Evolutionary conservation across 2,888 invertebrate genomes (phyloP), one percentile per base, ranked within the genome.

Genomic region (Pyrgus malvae): DNA sequence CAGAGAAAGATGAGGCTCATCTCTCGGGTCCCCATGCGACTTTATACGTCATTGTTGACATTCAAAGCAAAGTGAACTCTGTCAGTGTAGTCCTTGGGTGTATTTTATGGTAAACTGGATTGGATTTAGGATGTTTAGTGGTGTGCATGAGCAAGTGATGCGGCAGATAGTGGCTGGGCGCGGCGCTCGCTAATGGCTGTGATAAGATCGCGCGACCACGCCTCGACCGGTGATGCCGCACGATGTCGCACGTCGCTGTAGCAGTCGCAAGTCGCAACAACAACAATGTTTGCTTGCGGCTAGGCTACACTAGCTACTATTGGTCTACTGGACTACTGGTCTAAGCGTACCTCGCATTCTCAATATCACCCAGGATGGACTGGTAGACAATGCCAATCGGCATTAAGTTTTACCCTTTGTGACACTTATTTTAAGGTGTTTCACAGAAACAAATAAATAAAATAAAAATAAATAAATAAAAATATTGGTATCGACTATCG

Each of bases 121-220:
- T 51, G 41, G 49, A 58, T 60, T 66, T 70, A 71, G 72, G 73
- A 71, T 73, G 72, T 78, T 75, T 74, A 64, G 68, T 68, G 65
- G 63, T 62, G 63, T 64, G 69, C 61, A 61, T 63, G 69, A 64
- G 68, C 66, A 61, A 66, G 69, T 72, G 84, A 84, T 84, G 79
- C 69, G 69, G 72, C 69, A 69, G 85, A 87, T 85, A 84, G 80
- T 74, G 77, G 74, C 78, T 77, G 83, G 82, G 83, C 81, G 83
- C 78, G 80, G 82, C 74, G 74, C 75, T 76, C 74, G 85, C 88
- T 89, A 89, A 89, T 87, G 83, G 83, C 74, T 63, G 69, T 70
- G 88, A 88, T 89, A 87, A 79, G 78, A 88, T 87, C 88, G 73
- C 71, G 72, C 75, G 78, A 80, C 83, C 88, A 84, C 85, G 86